Percentiles rank a stretch among this genome's conserved stretches.
Evolutionary conservation across 1,140 invertebrate species (phyloP).

Genomic region (Temnothorax nylanderi): DNA sequence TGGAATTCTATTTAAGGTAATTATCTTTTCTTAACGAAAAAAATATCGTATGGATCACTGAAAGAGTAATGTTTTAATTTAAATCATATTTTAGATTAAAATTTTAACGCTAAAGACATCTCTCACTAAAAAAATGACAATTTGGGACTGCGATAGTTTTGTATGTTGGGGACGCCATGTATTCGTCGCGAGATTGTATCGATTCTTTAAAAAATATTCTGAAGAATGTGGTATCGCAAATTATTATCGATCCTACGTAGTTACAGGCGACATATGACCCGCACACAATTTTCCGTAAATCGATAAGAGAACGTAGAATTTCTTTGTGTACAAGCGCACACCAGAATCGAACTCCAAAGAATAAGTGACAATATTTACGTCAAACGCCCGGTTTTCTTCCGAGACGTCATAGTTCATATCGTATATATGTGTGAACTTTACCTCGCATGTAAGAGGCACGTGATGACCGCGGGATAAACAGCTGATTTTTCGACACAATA

Average conservation of each 20-base stretch:
- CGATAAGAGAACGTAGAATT: not conserved
- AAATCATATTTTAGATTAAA: not conserved
- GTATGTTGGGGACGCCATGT: not conserved
- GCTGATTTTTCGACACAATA: conserved; percentile 48
- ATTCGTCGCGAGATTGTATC: not conserved
- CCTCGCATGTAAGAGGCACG: conserved; percentile 30
- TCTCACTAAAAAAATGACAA: not conserved
- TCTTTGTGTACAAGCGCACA: not conserved
- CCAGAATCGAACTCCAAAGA: conserved; percentile 7
- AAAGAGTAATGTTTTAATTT: not conserved
- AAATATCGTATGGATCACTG: not conserved
- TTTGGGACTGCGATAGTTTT: not conserved
- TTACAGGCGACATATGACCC: not conserved
- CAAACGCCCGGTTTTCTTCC: not conserved
- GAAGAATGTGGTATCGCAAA: not conserved
- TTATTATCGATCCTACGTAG: not conserved
- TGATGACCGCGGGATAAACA: conserved; percentile 41
- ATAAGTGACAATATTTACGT: conserved; percentile 8
- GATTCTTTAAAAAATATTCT: too few relatives aligned
- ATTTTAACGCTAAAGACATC: not conserved
- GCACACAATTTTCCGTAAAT: not conserved
- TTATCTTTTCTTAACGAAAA: not conserved
- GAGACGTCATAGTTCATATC: conserved; percentile 44
- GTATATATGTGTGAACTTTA: conserved; percentile 16
- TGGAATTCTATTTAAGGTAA: not conserved